phyloP scores from a whole-genome alignment of 2,797 vertebrate species.

The Mallotus villosus region DNA sequence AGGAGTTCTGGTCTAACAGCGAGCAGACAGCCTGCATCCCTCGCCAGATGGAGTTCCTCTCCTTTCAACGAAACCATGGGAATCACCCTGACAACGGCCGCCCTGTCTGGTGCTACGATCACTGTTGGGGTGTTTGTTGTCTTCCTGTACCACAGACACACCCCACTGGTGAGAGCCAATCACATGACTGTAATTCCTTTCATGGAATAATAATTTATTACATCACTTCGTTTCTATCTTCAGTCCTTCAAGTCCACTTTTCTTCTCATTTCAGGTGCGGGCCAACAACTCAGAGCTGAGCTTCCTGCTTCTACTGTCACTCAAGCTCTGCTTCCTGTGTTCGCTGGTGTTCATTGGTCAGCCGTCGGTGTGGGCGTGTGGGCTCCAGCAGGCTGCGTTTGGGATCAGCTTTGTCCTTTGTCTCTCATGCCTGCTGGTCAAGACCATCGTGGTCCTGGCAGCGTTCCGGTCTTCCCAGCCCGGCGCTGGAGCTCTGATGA shows the following conservation, averaged over 20 bases:
- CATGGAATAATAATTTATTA: background rate
- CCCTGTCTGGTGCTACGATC: constrained; percentile 59
- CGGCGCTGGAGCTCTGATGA: constrained; percentile 54
- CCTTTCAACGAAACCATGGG: constrained; percentile 56
- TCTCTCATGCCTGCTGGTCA: constrained; percentile 58
- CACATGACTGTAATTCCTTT: background rate
- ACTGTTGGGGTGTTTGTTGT: constrained; percentile 68
- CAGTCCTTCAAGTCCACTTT: constrained; percentile 6
- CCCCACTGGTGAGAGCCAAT: constrained; percentile 66
- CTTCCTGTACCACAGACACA: constrained; percentile 67
- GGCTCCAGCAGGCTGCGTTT: constrained; percentile 50
- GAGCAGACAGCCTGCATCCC: constrained; percentile 62
- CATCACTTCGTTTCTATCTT: background rate
- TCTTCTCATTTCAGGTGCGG: constrained; percentile 51
- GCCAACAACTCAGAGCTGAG: constrained; percentile 76
- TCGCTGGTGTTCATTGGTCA: constrained; percentile 69
- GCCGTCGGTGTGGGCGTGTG: constrained; percentile 60
- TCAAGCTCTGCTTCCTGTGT: constrained; percentile 74
- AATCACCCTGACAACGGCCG: constrained; percentile 51
- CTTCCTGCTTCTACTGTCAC: constrained; percentile 68
- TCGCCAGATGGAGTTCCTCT: constrained; percentile 55
- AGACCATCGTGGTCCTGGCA: constrained; percentile 59
- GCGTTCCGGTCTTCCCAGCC: constrained; percentile 65
- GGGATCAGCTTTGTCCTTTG: constrained; percentile 58
- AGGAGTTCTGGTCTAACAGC: constrained; percentile 56